Evolutionary conservation across 2,888 invertebrate species (phyloP).

Genomic region (Elmis aenea): DNA sequence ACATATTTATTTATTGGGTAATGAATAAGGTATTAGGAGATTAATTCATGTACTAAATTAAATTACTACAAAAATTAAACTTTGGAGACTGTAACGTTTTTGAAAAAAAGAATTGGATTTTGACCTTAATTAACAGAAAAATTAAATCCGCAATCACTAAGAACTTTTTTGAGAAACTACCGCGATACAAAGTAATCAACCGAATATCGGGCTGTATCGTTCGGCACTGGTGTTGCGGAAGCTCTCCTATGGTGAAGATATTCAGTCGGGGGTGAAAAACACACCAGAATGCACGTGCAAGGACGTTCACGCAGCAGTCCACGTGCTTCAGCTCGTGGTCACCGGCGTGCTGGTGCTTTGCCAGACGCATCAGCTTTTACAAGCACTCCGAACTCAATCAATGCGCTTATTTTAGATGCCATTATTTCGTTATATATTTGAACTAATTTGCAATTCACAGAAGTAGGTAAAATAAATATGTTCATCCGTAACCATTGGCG

Average conservation of each 20-base stretch:
- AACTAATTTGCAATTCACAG: too few species aligned
- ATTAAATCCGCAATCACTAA: too few species aligned
- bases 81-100: background rate
- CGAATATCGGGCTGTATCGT: background rate
- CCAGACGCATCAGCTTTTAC: constrained; percentile 16
- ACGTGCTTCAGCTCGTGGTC: constrained; percentile 46
- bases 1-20: too few species aligned
- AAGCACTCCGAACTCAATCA: too few species aligned
- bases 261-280: constrained; percentile 40
- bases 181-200: background rate
- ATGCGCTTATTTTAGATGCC: too few species aligned
- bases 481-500: background rate
- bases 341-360: constrained; percentile 36
- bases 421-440: too few species aligned
- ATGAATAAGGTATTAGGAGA: too few species aligned
- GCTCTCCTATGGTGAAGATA: constrained; percentile 1
- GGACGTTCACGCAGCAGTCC: constrained; percentile 38
- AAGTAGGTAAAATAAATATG: constrained; percentile 1
- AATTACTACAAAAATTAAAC: background rate
- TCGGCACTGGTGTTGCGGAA: constrained; percentile 2
- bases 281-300: constrained; percentile 47
- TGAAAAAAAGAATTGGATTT: background rate
- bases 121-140: too few species aligned
- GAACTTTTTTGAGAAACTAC: too few species aligned
- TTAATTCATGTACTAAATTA: too few species aligned